Evolutionary conservation across 2,888 invertebrate genomes (phyloP).

Genomic region (Nymphalis urticae): DNA sequence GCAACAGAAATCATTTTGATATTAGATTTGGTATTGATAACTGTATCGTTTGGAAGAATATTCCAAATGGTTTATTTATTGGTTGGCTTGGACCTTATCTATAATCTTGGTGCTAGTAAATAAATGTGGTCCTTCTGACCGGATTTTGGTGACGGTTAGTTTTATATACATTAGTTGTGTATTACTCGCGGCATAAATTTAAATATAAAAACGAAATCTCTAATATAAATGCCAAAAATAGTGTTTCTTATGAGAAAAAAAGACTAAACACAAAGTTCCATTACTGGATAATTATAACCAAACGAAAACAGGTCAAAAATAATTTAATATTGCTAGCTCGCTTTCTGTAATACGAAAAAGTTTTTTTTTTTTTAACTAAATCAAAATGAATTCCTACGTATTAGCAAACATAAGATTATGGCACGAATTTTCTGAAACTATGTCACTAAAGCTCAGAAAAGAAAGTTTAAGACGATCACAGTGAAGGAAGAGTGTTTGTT

Average conservation of each 20-base stretch:
- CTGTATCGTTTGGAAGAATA: too few relatives aligned
- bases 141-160: too few relatives aligned
- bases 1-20: slow-evolving; percentile 30
- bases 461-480: slow-evolving; percentile 45
- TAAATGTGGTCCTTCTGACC: background rate
- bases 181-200: too few relatives aligned
- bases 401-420: slow-evolving; percentile 27
- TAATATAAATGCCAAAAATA: too few relatives aligned
- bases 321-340: too few relatives aligned
- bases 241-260: too few relatives aligned
- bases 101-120: background rate
- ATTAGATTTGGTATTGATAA: background rate
- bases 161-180: too few relatives aligned
- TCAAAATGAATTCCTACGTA: slow-evolving; percentile 24
- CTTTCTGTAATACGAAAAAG: background rate
- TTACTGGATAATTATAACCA: too few relatives aligned
- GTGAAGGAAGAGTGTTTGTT: slow-evolving; percentile 48
- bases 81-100: slow-evolving; percentile 4
- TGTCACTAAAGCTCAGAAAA: slow-evolving; percentile 30
- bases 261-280: too few relatives aligned
- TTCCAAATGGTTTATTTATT: background rate
- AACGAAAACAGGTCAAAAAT: too few relatives aligned
- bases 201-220: too few relatives aligned
- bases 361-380: slow-evolving; percentile 4
- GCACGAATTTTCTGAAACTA: slow-evolving; percentile 29